These are phyloP conservation scores for Dasyprocta punctata DNA, from an alignment of 2,113 vertebrate species.

Conservation along the genomic window DNA sequence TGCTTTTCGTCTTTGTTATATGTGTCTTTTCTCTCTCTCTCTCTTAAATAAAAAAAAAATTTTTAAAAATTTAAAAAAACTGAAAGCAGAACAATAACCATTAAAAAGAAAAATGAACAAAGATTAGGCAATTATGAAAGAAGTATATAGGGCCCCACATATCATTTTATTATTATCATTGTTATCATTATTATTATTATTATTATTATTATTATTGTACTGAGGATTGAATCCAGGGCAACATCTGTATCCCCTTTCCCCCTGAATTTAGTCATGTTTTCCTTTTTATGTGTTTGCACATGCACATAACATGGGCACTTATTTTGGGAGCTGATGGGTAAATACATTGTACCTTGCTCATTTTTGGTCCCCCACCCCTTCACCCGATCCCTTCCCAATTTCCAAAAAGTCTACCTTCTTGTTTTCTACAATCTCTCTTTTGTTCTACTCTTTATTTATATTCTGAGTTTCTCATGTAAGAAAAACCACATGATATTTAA, in stretches of 20 bases:
- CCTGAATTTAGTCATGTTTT: not conserved
- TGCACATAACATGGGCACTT: not conserved
- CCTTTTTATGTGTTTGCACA: not conserved
- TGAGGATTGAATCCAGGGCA: not conserved
- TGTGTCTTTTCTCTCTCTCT: too few relatives aligned
- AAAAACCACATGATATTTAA: not conserved
- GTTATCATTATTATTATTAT: not conserved
- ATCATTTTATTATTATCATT: not conserved
- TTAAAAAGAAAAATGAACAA: slow-evolving; percentile 13
- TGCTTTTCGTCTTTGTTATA: too few relatives aligned
- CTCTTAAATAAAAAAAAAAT: too few relatives aligned
- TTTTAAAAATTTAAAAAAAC: too few relatives aligned
- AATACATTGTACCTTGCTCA: not conserved
- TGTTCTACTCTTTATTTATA: not conserved
- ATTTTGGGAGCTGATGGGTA: not conserved
- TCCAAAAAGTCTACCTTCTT: not conserved
- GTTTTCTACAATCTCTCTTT: not conserved
- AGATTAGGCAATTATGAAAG: not conserved
- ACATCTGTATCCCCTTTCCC: not conserved
- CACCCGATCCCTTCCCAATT: not conserved
- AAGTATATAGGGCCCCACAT: not conserved
- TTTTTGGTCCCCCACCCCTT: not conserved
- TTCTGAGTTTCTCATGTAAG: not conserved
- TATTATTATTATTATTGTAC: not conserved
- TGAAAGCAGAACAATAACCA: too few relatives aligned